Evolutionary conservation across 92 coral and sea anemone species (phyloP).

Genomic region (Siderastrea radians): DNA sequence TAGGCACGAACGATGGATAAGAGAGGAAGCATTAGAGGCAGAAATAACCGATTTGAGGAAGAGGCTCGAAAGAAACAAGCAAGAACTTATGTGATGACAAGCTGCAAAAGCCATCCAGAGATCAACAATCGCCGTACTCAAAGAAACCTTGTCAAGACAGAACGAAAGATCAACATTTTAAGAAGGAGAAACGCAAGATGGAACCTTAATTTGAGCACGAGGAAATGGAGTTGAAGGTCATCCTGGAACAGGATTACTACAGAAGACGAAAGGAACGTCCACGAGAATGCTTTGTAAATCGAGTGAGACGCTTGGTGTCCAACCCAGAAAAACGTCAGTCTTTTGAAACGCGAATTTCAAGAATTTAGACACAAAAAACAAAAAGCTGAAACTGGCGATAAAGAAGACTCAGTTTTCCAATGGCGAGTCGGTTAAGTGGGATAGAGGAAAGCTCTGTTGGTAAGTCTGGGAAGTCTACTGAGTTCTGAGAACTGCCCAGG

Average conservation of each 20-base stretch:
- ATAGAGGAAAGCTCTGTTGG: slow-evolving; percentile 17
- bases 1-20: slow-evolving; percentile 6
- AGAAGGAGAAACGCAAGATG: slow-evolving; percentile 23
- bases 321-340: slow-evolving; percentile 14
- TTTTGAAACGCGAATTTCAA: slow-evolving; percentile 51
- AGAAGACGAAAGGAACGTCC: slow-evolving; percentile 34
- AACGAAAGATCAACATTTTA: slow-evolving; percentile 23
- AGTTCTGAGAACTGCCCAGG: slow-evolving; percentile 39
- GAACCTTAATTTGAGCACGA: slow-evolving; percentile 43
- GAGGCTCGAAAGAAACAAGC: slow-evolving; percentile 47
- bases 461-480: not conserved
- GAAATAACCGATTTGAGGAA: slow-evolving; percentile 5
- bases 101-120: slow-evolving; percentile 26
- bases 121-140: slow-evolving; percentile 12
- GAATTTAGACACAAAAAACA: slow-evolving; percentile 36
- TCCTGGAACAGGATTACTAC: slow-evolving; percentile 35
- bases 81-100: slow-evolving; percentile 41
- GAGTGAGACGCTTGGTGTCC: slow-evolving; percentile 7
- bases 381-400: slow-evolving; percentile 33
- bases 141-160: slow-evolving; percentile 36
- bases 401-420: slow-evolving; percentile 33
- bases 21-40: slow-evolving; percentile 26
- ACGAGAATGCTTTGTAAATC: slow-evolving; percentile 25
- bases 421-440: slow-evolving; percentile 28
- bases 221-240: slow-evolving; percentile 32